Conservation (phyloP, 2,113 vertebrate species). For the Platysteira castanea region DNA sequence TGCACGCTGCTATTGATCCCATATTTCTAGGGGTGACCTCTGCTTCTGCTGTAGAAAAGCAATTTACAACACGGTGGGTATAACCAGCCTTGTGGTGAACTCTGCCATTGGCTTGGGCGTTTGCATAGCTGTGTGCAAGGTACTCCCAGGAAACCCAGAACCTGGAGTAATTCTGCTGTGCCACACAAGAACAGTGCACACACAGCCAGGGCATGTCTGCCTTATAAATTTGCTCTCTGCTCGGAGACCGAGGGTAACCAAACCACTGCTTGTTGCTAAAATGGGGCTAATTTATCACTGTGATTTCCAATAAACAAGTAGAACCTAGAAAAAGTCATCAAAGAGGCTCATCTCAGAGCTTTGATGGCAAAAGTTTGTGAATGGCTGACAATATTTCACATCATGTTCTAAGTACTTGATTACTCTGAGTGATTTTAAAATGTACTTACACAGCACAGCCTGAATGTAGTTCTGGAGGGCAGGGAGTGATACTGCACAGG, state of each 20-base stretch:
- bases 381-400: neutral
- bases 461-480: neutral
- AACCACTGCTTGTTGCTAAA: neutral
- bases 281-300: neutral
- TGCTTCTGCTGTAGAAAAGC: neutral
- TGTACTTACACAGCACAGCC: neutral
- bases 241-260: neutral
- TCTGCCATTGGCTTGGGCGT: neutral
- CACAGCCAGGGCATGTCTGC: neutral
- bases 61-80: neutral
- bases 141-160: neutral
- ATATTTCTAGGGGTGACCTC: neutral
- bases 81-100: neutral
- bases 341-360: neutral
- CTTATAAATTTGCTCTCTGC: neutral
- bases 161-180: neutral
- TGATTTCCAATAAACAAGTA: neutral
- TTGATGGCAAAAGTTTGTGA: neutral
- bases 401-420: neutral
- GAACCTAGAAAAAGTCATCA: neutral
- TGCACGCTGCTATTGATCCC: neutral
- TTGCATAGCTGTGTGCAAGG: neutral
- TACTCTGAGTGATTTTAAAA: neutral
- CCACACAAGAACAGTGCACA: neutral
- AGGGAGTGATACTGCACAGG: neutral